Base-by-base conservation (phyloP, 2,888 invertebrate genomes). In the Eremobia ochroleuca region DNA sequence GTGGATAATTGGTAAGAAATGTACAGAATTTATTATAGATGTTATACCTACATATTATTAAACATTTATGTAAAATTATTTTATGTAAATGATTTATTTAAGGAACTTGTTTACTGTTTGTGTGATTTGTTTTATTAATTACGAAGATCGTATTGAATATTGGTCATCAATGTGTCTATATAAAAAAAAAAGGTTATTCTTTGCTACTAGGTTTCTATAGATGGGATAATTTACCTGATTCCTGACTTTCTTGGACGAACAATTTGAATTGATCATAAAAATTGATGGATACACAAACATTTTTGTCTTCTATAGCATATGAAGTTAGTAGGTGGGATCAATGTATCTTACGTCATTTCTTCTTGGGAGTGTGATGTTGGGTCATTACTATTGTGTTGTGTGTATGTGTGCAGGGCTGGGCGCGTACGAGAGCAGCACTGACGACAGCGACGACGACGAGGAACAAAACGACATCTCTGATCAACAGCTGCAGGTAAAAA, bases 361-460 rank as follows among this genome's bases (percentile, higher is more conserved):
- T 55, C 65, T 71, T 59, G 37, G 34, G 34, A 28, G 66, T 62
- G 70, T 76, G 67, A n/a, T 61, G 31, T 58, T 58, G 74, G 28
- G 49, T 74, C 46, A 40, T 64, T 86, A 58, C 74, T 87, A 80
- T 88, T 79, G 83, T 73, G 62, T 58, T 79, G 80, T 85, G 82
- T 85, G 82, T 87, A 89, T 92, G 89, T 95, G 94, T 95, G 94
- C 97, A 98, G 98, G 98, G 92, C 97, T 99, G 97, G 98, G 98
- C 93, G 98, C 98, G 88, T 98, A 98, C 95, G 98, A 98, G 91
- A 98, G 98, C 94, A 98, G 98, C 94, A 98, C 98, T 88, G 98
- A 97, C 73, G 97, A 97, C 85, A 97, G 97, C 84, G 94, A 92
- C 15, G 97, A 96, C 37, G 95, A 95, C 11, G 96, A n/a, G n/a